Evolutionary conservation across 2,113 vertebrate genomes (phyloP), one percentile per base, ranked within the genome.

Genomic region (Chrysochloris asiatica): DNA sequence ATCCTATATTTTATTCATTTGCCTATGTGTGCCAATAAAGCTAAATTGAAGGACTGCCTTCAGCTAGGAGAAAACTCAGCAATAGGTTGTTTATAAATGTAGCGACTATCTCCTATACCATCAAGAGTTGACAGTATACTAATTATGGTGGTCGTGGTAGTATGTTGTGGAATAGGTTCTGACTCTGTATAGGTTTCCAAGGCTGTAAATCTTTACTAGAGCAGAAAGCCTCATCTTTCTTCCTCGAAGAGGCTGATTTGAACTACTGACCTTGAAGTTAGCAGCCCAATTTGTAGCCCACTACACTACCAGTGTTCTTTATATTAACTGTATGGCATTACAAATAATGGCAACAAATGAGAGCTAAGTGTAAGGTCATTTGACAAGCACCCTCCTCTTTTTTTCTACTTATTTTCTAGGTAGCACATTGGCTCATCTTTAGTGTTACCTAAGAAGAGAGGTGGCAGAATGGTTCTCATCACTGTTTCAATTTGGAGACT

Each of bases 401-500:
- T 61, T 61, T 43, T 61, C 79, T 61, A 50, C 5, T 76, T 89
- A 4, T 81, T 83, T 81, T 41, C 56, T 19, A 28, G 83, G 56
- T 84, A 76, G 56, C 9, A 69, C 41, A n/a, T 2, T 61, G 38
- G 14, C 22, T 63, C 45, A 61, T 77, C 33, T n/a, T 88, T 54
- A 67, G 4, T 78, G 14, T 86, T 61, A 45, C n/a, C 71, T 80
- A 33, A 76, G 30, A 82, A 92, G 71, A 47, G 61, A 84, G 83
- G 83, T 65, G 41, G 88, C 85, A 36, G 52, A 45, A 4, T 87
- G 19, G 33, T 59, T 76, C 63, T 86, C 91, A 91, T 28, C 79
- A 81, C 67, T 69, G 43, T 79, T 86, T 86, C 81, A 90, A 41
- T 82, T 87, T 86, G 81, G 77, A 96, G 83, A 48, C n/a, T 77